Percentiles rank a stretch among this genome's conserved stretches.
Conservation (phyloP, 2,113 vertebrate genomes). For the Grammomys surdaster region DNA sequence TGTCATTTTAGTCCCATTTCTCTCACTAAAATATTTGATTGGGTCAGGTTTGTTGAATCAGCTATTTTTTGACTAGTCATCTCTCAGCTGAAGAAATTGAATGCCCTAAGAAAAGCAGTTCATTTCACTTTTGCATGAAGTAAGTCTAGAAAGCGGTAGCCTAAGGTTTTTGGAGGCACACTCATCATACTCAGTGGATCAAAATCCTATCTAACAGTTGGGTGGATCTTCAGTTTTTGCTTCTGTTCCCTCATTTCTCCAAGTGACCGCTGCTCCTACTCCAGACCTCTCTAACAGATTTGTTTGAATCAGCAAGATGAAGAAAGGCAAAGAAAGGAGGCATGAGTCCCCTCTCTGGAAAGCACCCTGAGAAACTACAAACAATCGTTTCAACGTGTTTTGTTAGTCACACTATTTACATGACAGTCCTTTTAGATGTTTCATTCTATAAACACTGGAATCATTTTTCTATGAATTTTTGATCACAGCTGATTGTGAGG, state of each 20-base stretch:
- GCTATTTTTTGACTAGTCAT: background rate
- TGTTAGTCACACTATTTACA: background rate
- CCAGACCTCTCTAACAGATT: background rate
- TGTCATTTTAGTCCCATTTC: background rate
- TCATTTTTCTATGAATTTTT: background rate
- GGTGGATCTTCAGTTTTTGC: background rate
- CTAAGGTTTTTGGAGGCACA: background rate
- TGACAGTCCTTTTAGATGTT: background rate
- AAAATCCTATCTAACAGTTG: background rate
- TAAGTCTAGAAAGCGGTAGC: background rate
- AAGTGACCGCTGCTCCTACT: accelerated
- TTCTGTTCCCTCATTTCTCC: background rate
- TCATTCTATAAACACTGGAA: background rate
- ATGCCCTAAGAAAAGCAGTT: background rate
- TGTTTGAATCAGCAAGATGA: background rate
- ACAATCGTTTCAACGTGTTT: background rate
- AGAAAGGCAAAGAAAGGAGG: background rate
- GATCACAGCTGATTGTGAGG: background rate
- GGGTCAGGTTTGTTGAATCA: background rate
- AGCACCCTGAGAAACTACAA: background rate
- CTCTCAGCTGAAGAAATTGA: background rate
- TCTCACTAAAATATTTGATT: background rate
- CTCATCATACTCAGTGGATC: background rate
- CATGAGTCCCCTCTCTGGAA: background rate
- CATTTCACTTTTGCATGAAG: background rate